A percentile compares a stretch with the other conserved stretches of the same genome.
Evolutionary conservation across 2,797 vertebrate genomes (phyloP).

Genomic region (Cyclura pinguis): DNA sequence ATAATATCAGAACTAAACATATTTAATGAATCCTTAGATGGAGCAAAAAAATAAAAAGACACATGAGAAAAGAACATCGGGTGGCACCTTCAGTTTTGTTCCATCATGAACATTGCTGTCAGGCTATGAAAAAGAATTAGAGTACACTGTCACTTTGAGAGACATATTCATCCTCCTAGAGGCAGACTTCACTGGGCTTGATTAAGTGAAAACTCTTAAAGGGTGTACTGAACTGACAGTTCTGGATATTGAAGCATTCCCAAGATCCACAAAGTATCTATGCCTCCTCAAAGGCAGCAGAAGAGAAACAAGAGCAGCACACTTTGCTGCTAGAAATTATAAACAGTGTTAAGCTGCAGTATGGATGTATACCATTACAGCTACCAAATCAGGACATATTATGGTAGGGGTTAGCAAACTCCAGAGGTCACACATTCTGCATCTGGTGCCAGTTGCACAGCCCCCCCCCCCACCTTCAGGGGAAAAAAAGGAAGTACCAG

Average conservation of each 20-base stretch:
- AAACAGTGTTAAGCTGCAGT: not conserved
- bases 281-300: conserved; percentile 27
- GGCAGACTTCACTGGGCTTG: conserved; percentile 45
- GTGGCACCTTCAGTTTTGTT: conserved; percentile 35
- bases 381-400: not conserved
- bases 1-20: conserved; percentile 23
- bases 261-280: conserved; percentile 26
- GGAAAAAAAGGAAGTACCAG: too few relatives aligned
- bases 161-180: conserved; percentile 17
- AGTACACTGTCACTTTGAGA: conserved; percentile 35
- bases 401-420: not conserved
- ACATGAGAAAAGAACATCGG: not conserved
- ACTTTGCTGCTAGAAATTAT: not conserved
- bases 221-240: conserved; percentile 40
- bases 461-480: too few relatives aligned
- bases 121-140: conserved; percentile 40
- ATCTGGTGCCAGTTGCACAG: too few relatives aligned
- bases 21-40: conserved; percentile 38
- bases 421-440: too few relatives aligned
- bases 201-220: conserved; percentile 51
- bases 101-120: conserved; percentile 2
- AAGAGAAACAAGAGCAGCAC: not conserved
- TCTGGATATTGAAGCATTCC: conserved; percentile 32
- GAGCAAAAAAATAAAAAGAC: not conserved
- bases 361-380: not conserved